Base-by-base conservation (phyloP, 1,140 invertebrate species). In the Polypedilum pembai region DNA sequence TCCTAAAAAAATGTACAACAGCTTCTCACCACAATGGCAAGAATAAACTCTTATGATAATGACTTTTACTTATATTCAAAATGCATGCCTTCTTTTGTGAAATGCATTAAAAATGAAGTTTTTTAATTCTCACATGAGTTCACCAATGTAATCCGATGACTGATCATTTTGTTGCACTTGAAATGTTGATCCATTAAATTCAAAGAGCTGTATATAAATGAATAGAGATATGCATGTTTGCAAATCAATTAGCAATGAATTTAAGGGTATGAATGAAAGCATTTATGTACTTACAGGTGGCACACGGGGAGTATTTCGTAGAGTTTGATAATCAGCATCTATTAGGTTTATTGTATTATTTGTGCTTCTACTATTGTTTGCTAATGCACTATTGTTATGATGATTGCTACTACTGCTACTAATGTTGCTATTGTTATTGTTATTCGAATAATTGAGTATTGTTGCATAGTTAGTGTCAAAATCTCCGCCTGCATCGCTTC, bases 391-490 rank as follows among this genome's bases (percentile, higher is more conserved):
- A n/a, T 77, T 78, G 72, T 76, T 76, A 63, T 78, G 78, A 7
- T 77, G 77, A 17, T 79, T 76, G 18, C 83, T 77, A 76, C 79
- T 79, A 78, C 77, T 75, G 76, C 78, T 75, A 75, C 78, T 69
- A 77, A 79, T 76, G 78, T 82, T 79, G 78, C 78, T 78, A 76
- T 79, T 80, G 76, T 86, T 83, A 8, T 82, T 78, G 72, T 83
- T 83, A 73, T 83, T 80, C 75, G 84, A 80, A 63, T 83, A 77
- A 76, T 84, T 83, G 74, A 90, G 91, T 77, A 94, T 94, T 24
- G 93, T 94, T 10, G 92, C 93, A 81, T 94, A 94, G 40, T 92
- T 93, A 79, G 94, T 94, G 81, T 94, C 92, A 2, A 41, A 40
- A 73, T 73, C 73, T 73, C 40, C 73, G 7, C 40, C 24, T 17